These are phyloP conservation scores for Numida meleagris DNA, from an alignment of 2,113 vertebrate species.

Conservation along the genomic window DNA sequence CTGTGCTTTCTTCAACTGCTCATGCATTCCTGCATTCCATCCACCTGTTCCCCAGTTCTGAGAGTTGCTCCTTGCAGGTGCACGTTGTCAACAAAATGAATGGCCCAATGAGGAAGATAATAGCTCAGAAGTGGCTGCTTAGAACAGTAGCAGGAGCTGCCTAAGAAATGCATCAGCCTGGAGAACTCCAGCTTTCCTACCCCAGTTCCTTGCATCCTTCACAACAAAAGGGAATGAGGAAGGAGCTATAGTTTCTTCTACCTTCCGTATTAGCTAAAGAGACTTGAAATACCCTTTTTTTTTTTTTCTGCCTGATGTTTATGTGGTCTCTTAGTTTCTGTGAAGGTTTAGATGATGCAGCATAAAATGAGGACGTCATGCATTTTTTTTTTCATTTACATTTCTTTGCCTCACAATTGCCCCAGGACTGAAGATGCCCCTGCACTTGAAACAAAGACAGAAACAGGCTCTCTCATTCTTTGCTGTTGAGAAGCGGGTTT, in stretches of 20 bases:
- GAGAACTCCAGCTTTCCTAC: background rate
- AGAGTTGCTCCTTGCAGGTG: background rate
- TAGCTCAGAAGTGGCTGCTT: background rate
- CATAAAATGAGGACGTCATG: background rate
- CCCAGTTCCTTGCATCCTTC: background rate
- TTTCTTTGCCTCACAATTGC: background rate
- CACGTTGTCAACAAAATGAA: background rate
- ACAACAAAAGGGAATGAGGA: background rate
- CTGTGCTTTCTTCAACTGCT: background rate
- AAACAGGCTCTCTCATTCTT: background rate
- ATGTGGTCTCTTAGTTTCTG: background rate
- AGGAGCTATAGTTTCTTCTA: background rate
- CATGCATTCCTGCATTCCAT: background rate
- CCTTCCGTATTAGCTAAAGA: background rate
- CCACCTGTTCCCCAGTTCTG: background rate
- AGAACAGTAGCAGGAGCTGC: background rate
- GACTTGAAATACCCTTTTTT: rapidly evolving
- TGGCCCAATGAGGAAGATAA: background rate
- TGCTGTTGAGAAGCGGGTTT: background rate
- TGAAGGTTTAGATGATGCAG: background rate
- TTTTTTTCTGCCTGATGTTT: background rate
- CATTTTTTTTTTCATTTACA: background rate
- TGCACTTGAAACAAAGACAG: rapidly evolving
- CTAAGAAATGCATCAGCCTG: background rate
- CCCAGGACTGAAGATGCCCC: background rate